Percentiles rank a stretch among this genome's conserved stretches.
These are phyloP conservation scores for Conomelus anceps DNA, from an alignment of 2,888 invertebrate species.

Conservation along the genomic window DNA sequence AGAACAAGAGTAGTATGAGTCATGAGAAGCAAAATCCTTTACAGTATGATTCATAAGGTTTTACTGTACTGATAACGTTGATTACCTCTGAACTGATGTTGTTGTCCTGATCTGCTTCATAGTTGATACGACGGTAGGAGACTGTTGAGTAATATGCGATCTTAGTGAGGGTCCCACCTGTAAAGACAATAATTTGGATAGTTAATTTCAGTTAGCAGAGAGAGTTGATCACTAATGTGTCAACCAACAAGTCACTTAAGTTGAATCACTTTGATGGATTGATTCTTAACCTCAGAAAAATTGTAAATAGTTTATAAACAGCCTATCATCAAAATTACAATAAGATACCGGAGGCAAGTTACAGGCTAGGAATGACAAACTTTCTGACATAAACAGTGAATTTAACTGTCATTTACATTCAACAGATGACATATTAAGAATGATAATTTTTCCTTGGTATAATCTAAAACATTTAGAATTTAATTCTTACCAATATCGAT, in stretches of 20 bases:
- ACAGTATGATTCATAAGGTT: too few relatives aligned
- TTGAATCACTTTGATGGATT: too few relatives aligned
- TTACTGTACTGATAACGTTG: background rate
- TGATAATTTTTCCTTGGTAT: too few relatives aligned
- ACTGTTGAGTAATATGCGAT: constrained; percentile 60
- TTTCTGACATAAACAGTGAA: too few relatives aligned
- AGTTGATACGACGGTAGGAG: constrained; percentile 41
- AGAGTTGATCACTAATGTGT: background rate
- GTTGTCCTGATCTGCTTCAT: constrained; percentile 37
- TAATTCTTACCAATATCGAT: constrained; percentile 56
- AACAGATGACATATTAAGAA: too few relatives aligned
- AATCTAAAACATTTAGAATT: too few relatives aligned
- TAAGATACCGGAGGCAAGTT: background rate
- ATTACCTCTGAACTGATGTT: constrained; percentile 3
- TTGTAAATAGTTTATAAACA: background rate
- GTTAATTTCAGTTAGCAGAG: background rate
- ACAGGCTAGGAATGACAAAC: too few relatives aligned
- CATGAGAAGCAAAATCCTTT: too few relatives aligned
- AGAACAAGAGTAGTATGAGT: too few relatives aligned
- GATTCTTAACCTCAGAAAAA: background rate
- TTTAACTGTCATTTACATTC: too few relatives aligned
- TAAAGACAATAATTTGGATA: constrained; percentile 30
- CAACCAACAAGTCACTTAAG: too few relatives aligned
- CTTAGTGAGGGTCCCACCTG: constrained; percentile 60
- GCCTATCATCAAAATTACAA: too few relatives aligned